Percentiles rank a stretch among this genome's conserved stretches.
Evolutionary conservation across 2,888 invertebrate genomes (phyloP).

Genomic region (Napeogenes sylphis): DNA sequence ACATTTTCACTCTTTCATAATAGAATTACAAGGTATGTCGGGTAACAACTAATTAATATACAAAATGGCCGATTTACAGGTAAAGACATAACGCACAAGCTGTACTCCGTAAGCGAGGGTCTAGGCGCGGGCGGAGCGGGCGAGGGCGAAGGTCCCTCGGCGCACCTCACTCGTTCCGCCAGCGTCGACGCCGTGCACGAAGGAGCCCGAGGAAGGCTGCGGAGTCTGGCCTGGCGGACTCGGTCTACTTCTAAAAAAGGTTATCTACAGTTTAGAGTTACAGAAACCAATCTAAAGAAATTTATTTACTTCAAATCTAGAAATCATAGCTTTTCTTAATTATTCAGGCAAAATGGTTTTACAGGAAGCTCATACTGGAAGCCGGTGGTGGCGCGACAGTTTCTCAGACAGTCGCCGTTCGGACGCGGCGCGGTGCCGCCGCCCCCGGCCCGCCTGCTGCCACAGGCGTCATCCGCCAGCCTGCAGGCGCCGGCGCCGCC

Average conservation of each 20-base stretch:
- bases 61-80: constrained; percentile 59
- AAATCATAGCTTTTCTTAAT: too few species aligned
- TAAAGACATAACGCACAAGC: constrained; percentile 90
- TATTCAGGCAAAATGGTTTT: background rate
- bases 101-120: constrained; percentile 89
- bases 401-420: constrained; percentile 83
- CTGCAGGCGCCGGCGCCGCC: constrained; percentile 56
- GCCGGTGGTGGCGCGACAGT: constrained; percentile 84
- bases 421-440: constrained; percentile 49
- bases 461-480: constrained; percentile 70
- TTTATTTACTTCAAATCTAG: too few species aligned
- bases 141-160: constrained; percentile 56
- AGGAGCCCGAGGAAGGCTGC: constrained; percentile 84
- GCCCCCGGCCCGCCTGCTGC: constrained; percentile 45
- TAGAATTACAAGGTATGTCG: too few species aligned
- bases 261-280: constrained; percentile 19
- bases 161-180: constrained; percentile 81
- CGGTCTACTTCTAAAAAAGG: constrained; percentile 54
- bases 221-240: constrained; percentile 81
- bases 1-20: too few species aligned
- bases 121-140: constrained; percentile 73
- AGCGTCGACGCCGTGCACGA: constrained; percentile 89
- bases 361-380: constrained; percentile 79
- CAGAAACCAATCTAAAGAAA: too few species aligned
- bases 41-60: too few species aligned